A percentile compares a stretch with the other conserved stretches of the same genome.
These are phyloP conservation scores for Phyto melanocephala DNA, from an alignment of 2,888 invertebrate genomes.

Conservation along the genomic window DNA sequence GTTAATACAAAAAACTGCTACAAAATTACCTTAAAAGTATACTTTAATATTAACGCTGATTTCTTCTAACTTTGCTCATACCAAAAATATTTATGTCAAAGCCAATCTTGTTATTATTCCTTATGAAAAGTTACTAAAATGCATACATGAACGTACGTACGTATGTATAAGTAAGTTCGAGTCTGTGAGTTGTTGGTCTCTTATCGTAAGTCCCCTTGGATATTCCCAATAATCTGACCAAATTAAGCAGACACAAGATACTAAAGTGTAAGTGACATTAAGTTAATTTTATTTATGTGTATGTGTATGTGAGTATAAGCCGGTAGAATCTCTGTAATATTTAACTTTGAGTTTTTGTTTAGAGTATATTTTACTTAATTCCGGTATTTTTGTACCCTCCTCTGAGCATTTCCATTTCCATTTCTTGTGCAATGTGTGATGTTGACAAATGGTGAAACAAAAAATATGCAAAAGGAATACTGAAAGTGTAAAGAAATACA, in stretches of 20 bases:
- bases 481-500: conserved; percentile 46
- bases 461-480: conserved; percentile 63
- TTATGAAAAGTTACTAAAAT: neutral
- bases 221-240: conserved; percentile 77
- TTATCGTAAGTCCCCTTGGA: conserved; percentile 70
- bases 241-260: conserved; percentile 75
- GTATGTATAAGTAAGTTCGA: neutral
- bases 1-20: conserved; percentile 28
- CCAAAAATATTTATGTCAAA: neutral
- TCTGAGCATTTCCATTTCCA: neutral
- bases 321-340: neutral
- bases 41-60: neutral
- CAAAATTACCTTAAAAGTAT: conserved; percentile 7
- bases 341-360: conserved; percentile 6
- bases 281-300: conserved; percentile 74
- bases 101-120: conserved; percentile 20
- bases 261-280: conserved; percentile 77
- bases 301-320: conserved; percentile 33
- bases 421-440: conserved; percentile 6
- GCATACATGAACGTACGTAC: neutral
- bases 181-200: conserved; percentile 10
- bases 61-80: conserved; percentile 7
- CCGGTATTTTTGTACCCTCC: neutral
- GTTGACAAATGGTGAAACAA: conserved; percentile 47
- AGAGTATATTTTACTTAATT: conserved; percentile 29